Evolutionary conservation across 2,113 vertebrate genomes (phyloP).

Genomic region (Oxygymnocypris stewartii): DNA sequence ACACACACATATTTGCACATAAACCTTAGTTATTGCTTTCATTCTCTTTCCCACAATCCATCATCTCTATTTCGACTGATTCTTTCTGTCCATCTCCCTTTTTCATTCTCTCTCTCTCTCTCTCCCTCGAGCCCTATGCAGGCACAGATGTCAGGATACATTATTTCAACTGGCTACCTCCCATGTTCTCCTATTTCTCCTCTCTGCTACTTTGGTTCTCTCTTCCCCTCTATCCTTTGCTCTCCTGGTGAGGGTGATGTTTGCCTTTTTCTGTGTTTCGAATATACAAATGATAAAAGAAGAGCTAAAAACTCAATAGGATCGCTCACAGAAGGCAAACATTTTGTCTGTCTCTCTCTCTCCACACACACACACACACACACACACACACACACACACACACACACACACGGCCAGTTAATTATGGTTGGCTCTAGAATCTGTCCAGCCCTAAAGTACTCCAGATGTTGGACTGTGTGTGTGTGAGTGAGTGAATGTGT

Average conservation of each 20-base stretch:
- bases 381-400: background rate
- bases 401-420: constrained; percentile 8
- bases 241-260: background rate
- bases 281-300: background rate
- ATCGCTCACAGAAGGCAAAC: background rate
- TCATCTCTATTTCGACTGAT: constrained; percentile 55
- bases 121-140: constrained; percentile 68
- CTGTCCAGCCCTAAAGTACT: constrained; percentile 48
- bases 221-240: constrained; percentile 20
- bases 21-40: constrained; percentile 60
- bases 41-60: constrained; percentile 60
- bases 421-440: constrained; percentile 46
- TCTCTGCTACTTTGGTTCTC: constrained; percentile 27
- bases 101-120: constrained; percentile 28
- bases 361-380: too few relatives aligned
- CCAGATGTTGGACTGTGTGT: constrained; percentile 51
- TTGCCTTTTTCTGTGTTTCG: background rate
- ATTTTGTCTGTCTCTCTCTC: constrained; percentile 12
- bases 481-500: background rate
- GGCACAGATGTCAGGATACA: constrained; percentile 75
- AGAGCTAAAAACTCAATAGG: constrained; percentile 2
- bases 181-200: constrained; percentile 52
- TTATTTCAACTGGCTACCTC: constrained; percentile 72
- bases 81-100: constrained; percentile 29
- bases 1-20: constrained; percentile 43